Conservation (phyloP, 2,113 vertebrate genomes). For the Rhinolophus sinicus region DNA sequence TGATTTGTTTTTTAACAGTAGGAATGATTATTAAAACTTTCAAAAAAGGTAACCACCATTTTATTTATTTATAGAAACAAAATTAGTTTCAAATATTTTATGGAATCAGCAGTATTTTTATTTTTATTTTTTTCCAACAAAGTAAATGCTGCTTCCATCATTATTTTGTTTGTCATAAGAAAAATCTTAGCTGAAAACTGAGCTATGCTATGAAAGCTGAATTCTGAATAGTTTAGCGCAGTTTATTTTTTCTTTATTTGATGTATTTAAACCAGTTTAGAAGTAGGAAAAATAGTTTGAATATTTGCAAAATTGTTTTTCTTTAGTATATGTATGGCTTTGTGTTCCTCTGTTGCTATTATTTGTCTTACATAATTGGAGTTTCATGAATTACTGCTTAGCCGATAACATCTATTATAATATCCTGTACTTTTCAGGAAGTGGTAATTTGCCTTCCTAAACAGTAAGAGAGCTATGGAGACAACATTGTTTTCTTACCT, state of each 20-base stretch:
- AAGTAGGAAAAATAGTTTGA: constrained; percentile 48
- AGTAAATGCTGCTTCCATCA: constrained; percentile 43
- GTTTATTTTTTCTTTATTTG: constrained; percentile 60
- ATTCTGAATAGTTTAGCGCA: neutral
- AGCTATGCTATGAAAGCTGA: constrained; percentile 46
- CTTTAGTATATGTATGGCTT: constrained; percentile 29
- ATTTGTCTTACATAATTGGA: constrained; percentile 21
- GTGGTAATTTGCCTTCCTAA: constrained; percentile 45
- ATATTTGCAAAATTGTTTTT: constrained; percentile 6
- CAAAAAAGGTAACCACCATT: constrained; percentile 74
- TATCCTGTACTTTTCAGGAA: constrained; percentile 48
- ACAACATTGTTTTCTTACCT: constrained; percentile 5
- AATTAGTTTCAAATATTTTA: constrained; percentile 66
- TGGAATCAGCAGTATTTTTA: constrained; percentile 51
- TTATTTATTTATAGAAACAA: constrained; percentile 85
- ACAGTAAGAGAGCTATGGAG: neutral
- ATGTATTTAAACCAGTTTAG: neutral
- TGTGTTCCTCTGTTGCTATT: neutral
- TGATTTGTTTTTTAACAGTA: constrained; percentile 72
- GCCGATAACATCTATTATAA: neutral
- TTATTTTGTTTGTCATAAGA: constrained; percentile 43
- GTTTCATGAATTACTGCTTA: constrained; percentile 13
- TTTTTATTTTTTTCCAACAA: constrained; percentile 68
- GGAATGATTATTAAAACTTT: neutral
- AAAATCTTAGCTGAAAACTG: constrained; percentile 57